Base-by-base conservation (phyloP, 2,113 vertebrate species). In the Halcyon senegalensis region DNA sequence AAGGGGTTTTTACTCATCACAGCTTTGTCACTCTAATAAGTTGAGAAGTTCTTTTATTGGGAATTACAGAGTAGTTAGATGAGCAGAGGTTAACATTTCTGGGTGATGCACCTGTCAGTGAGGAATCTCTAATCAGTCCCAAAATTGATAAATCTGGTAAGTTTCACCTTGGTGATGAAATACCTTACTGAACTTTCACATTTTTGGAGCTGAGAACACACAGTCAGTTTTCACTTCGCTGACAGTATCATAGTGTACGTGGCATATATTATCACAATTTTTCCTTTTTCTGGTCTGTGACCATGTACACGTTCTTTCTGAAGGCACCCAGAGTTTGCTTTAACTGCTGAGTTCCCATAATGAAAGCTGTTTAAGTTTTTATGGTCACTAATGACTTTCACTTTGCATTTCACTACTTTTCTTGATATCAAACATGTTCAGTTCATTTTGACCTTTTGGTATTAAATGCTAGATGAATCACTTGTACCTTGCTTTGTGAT, bases 101-200 rank as follows among this genome's bases (percentile, higher is more conserved):
- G 30, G 4, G 17, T 41, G 25, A 73, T 46, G n/a, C n/a, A 85
- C 17, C 7, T 37, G 7, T 56, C 2, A 0, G 55, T 35, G 39
- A 72, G 3, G 17, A 78, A 75, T 33, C 24, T 28, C 18, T 56
- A 55, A 15, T 3, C 10, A 89, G 13, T 30, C 13, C 10, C 41
- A 3, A 77, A 30, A 44, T 2, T 39, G 23, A 28, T n/a, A 68
- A 83, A 48, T 4, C 2, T 25, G 5, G 0, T 55, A 35, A 35
- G 3, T 58, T 88, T 37, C 8, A 62, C 8, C 1, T 69, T 0
- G 0, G 12, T 84, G 19, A 28, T 7, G 2, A 53, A 41, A 11
- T 43, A 10, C 39, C 44, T 46, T 46, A 11, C 23, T 58, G 2
- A 46, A 28, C 8, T n/a, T 92, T 7, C 8, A 0, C 70, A 35